Evolutionary conservation across 2,888 invertebrate species (phyloP).

Genomic region (Drosophila prolongata): DNA sequence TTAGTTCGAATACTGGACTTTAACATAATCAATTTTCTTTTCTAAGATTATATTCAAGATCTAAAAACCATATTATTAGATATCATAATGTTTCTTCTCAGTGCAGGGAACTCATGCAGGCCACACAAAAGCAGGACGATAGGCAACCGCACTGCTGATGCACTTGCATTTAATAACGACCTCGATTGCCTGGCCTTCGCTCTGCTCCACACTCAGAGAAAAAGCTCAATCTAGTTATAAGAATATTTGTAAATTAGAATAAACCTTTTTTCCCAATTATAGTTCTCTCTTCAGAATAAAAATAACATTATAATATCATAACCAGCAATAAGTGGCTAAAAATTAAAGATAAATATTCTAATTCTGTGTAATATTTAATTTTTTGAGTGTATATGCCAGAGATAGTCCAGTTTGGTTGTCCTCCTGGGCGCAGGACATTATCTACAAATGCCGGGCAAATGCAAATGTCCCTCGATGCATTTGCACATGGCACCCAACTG

Average conservation of each 20-base stretch:
- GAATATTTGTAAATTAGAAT: too few species aligned
- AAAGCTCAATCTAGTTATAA: not conserved
- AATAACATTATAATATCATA: too few species aligned
- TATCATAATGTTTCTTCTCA: not conserved
- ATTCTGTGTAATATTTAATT: too few species aligned
- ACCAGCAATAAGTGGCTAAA: too few species aligned
- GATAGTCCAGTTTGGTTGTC: conserved; percentile 36
- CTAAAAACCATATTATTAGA: not conserved
- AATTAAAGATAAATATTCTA: too few species aligned
- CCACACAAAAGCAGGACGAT: conserved; percentile 37
- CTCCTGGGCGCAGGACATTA: conserved; percentile 47
- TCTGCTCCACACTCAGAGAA: conserved; percentile 3
- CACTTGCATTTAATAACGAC: conserved; percentile 71
- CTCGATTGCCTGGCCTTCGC: conserved; percentile 10
- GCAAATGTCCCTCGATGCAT: conserved; percentile 57
- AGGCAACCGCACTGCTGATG: conserved; percentile 38
- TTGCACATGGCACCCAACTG: conserved; percentile 53
- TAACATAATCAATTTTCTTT: not conserved
- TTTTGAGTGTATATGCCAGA: conserved; percentile 1
- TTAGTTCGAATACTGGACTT: too few species aligned
- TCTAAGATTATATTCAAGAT: not conserved
- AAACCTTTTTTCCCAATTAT: too few species aligned
- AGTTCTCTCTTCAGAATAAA: too few species aligned
- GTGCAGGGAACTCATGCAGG: conserved; percentile 9
- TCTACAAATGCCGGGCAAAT: conserved; percentile 56